Conservation (phyloP, 2,797 vertebrate genomes). For the Anas acuta region DNA sequence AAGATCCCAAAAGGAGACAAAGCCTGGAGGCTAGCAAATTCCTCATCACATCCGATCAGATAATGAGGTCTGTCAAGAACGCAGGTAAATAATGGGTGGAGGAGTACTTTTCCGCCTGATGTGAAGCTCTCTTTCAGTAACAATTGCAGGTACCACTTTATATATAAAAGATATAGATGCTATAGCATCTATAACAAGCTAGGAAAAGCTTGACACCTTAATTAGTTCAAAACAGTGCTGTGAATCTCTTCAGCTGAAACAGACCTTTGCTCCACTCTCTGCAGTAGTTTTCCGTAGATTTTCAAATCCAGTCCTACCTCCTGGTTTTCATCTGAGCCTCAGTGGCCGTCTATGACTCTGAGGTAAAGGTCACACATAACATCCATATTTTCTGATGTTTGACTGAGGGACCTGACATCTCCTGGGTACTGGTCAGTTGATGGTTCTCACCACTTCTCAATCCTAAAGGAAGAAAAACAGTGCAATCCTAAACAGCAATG, state of each 20-base stretch:
- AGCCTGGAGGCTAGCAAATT: background rate
- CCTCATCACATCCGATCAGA: background rate
- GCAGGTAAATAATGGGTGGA: background rate
- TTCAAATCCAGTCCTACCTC: background rate
- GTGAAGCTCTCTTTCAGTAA: background rate
- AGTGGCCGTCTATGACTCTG: background rate
- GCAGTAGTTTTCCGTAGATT: accelerated
- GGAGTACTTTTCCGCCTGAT: background rate
- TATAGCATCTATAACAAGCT: accelerated
- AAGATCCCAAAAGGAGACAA: background rate
- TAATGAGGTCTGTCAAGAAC: background rate
- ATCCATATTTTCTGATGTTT: background rate
- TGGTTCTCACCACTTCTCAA: background rate
- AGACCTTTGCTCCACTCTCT: background rate
- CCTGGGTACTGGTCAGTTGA: background rate
- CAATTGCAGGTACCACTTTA: background rate
- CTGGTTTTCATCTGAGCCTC: background rate
- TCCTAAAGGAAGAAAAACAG: background rate
- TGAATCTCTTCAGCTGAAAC: background rate
- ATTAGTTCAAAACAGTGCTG: accelerated
- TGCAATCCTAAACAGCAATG: background rate
- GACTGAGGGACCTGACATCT: background rate
- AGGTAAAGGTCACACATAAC: background rate
- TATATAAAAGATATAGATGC: no score
- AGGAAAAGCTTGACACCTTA: background rate